phyloP scores from a whole-genome alignment of 2,888 invertebrate genomes.

The Chymomyza caudatula region DNA sequence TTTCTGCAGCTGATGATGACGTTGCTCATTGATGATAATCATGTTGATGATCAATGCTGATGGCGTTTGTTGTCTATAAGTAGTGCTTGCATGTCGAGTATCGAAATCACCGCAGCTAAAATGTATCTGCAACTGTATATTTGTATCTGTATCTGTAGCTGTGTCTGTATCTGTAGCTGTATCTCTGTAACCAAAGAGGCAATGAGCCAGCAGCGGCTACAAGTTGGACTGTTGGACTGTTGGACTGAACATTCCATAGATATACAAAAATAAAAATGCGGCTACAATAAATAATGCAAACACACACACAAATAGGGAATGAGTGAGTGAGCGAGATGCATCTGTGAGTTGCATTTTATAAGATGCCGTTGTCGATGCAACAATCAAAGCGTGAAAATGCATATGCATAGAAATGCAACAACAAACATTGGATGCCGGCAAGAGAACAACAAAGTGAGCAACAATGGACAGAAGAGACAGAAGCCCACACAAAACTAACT shows the following conservation, averaged over 20 bases:
- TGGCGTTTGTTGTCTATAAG: conserved; percentile 30
- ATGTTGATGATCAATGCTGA: conserved; percentile 50
- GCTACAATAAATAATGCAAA: conserved; percentile 69
- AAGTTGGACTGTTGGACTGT: neutral
- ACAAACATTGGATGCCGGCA: neutral
- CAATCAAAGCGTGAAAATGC: neutral
- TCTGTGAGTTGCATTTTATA: conserved; percentile 2
- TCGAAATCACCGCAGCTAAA: neutral
- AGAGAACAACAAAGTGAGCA: neutral
- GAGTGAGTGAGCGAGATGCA: neutral
- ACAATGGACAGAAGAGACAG: neutral
- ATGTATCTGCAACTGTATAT: conserved; percentile 3
- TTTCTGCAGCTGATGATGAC: neutral
- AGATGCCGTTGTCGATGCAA: neutral
- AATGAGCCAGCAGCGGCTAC: neutral
- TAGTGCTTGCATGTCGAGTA: conserved; percentile 52
- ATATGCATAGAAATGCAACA: neutral
- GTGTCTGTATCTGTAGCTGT: conserved; percentile 7
- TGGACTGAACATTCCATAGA: conserved; percentile 62
- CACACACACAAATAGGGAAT: neutral
- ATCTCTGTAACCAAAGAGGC: conserved; percentile 17
- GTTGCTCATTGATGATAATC: conserved; percentile 37
- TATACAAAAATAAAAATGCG: conserved; percentile 74
- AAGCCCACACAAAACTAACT: neutral
- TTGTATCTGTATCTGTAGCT: conserved; percentile 24